phyloP scores from a whole-genome alignment of 1,140 invertebrate species.

The Scaptomyza graminum region DNA sequence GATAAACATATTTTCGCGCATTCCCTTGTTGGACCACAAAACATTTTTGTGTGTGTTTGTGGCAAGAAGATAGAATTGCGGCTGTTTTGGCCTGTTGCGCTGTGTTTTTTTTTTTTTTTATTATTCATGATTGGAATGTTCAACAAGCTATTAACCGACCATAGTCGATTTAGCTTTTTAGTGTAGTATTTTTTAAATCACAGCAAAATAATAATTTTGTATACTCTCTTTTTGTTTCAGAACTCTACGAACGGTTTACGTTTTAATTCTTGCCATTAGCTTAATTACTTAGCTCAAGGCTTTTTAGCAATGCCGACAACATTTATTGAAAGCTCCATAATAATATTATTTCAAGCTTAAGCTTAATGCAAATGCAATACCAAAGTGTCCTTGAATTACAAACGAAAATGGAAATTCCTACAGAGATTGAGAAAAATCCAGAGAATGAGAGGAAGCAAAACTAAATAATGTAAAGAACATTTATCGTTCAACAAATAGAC shows the following conservation, averaged over 20 bases:
- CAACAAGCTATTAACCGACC: not conserved
- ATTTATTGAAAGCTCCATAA: constrained; percentile 1
- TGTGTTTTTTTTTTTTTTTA: no score
- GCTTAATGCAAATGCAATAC: constrained; percentile 2
- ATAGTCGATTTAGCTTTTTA: not conserved
- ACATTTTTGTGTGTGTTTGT: constrained; percentile 9
- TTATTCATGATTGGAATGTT: not conserved
- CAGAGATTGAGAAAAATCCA: no score
- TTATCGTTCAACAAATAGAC: not conserved
- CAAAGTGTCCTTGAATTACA: constrained; percentile 1
- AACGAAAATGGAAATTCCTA: not conserved
- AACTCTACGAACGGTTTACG: no score
- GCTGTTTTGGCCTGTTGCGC: not conserved
- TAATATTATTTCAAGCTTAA: not conserved
- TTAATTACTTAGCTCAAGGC: no score
- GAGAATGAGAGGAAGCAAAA: not conserved
- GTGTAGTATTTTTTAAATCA: no score
- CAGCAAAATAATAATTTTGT: no score
- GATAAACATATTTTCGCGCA: constrained; percentile 53
- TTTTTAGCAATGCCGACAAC: not conserved
- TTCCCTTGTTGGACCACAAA: constrained; percentile 32
- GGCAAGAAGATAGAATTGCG: not conserved
- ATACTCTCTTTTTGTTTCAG: no score
- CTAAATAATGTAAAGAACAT: not conserved
- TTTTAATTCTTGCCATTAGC: no score